Evolutionary conservation across 2,797 vertebrate genomes (phyloP).

Genomic region (Danio tinwini): DNA sequence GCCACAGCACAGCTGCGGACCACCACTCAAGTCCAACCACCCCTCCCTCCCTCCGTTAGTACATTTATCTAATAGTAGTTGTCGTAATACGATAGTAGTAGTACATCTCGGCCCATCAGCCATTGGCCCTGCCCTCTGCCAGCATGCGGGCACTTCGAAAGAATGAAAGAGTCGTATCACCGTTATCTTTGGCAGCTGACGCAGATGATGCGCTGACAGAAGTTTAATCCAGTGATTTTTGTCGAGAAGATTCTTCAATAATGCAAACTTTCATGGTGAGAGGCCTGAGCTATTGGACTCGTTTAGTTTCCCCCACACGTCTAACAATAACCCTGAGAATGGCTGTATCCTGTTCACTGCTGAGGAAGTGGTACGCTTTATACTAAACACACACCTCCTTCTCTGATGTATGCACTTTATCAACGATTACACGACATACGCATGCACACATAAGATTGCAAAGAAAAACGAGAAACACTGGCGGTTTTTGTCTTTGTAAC

Average conservation of each 20-base stretch:
- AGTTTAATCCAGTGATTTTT: slow-evolving; percentile 91
- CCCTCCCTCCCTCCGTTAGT: slow-evolving; percentile 78
- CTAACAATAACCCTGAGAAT: slow-evolving; percentile 79
- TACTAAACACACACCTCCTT: slow-evolving; percentile 51
- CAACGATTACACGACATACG: slow-evolving; percentile 48
- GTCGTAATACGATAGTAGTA: slow-evolving; percentile 64
- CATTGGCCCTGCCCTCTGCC: slow-evolving; percentile 84
- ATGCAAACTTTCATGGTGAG: slow-evolving; percentile 70
- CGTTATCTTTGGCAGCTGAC: slow-evolving; percentile 94
- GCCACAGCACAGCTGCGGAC: slow-evolving; percentile 91
- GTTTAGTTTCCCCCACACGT: slow-evolving; percentile 44
- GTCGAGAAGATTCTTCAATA: slow-evolving; percentile 69
- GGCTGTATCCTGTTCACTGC: slow-evolving; percentile 71
- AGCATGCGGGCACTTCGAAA: slow-evolving; percentile 90
- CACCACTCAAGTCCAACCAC: slow-evolving; percentile 83
- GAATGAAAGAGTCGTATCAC: slow-evolving; percentile 67
- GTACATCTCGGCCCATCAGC: slow-evolving; percentile 81
- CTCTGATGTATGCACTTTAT: slow-evolving; percentile 54
- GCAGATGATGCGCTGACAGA: slow-evolving; percentile 84
- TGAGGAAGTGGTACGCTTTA: slow-evolving; percentile 67
- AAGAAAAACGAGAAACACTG: slow-evolving; percentile 54
- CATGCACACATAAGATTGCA: slow-evolving; percentile 52
- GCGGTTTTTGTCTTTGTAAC: slow-evolving; percentile 56
- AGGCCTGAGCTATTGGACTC: slow-evolving; percentile 76
- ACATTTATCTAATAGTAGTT: slow-evolving; percentile 65